Evolutionary conservation across 2,888 invertebrate genomes (phyloP).

Genomic region (Netelia virgata): DNA sequence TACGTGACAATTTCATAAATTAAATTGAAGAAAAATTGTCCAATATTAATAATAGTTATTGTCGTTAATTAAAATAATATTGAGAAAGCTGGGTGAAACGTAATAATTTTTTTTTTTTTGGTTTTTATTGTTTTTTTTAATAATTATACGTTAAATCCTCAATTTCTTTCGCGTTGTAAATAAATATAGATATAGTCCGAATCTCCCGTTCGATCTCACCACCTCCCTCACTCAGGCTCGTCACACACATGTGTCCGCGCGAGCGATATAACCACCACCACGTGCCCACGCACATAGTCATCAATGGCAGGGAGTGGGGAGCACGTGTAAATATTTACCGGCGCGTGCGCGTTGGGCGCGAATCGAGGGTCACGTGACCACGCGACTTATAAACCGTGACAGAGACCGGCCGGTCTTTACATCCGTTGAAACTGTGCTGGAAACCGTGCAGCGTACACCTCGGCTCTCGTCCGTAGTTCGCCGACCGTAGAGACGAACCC

Average conservation of each 20-base stretch:
- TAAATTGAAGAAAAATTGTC: no score
- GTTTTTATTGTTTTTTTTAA: no score
- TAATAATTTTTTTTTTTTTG: no score
- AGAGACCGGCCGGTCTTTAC: slow-evolving; percentile 82
- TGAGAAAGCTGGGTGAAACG: no score
- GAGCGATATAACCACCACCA: slow-evolving; percentile 5
- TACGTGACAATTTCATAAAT: no score
- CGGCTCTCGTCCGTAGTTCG: neutral
- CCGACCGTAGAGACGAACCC: neutral
- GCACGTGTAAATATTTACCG: slow-evolving; percentile 83
- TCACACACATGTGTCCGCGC: slow-evolving; percentile 43
- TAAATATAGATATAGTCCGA: no score
- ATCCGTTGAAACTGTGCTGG: slow-evolving; percentile 71
- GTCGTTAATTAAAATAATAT: no score
- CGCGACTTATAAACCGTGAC: slow-evolving; percentile 79
- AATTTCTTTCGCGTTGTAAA: no score
- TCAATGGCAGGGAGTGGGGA: slow-evolving; percentile 63
- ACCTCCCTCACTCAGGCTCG: no score
- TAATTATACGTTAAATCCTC: no score
- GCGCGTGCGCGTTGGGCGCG: slow-evolving; percentile 79
- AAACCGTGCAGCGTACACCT: slow-evolving; percentile 49
- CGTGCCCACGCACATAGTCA: slow-evolving; percentile 48
- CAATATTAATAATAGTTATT: no score
- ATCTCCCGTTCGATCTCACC: no score
- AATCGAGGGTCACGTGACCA: slow-evolving; percentile 80